Percentiles rank a stretch among this genome's conserved stretches.
Conservation (phyloP, 2,797 vertebrate genomes). For the Harpia harpyja region DNA sequence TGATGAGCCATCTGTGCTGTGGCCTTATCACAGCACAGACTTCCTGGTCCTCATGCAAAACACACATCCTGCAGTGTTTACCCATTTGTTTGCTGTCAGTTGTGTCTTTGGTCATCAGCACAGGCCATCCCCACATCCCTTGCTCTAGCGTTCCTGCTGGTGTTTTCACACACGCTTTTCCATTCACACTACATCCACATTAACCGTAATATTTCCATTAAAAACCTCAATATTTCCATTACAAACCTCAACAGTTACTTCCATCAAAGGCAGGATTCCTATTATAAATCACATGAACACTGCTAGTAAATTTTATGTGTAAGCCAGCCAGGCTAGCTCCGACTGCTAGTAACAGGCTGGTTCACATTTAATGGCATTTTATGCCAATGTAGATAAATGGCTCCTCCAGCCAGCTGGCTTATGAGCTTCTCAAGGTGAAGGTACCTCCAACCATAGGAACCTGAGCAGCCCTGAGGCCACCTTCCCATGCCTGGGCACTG, state of each 20-base stretch:
- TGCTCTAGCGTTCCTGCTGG: background rate
- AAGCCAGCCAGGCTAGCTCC: background rate
- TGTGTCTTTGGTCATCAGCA: background rate
- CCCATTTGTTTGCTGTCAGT: background rate
- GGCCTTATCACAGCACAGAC: conserved; percentile 28
- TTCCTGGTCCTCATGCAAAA: background rate
- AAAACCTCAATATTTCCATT: background rate
- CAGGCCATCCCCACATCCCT: background rate
- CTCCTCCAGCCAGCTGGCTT: background rate
- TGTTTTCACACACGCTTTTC: background rate
- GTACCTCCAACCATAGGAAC: background rate
- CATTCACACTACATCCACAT: background rate
- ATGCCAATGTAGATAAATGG: background rate
- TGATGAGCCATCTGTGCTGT: conserved; percentile 16
- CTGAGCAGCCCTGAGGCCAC: background rate
- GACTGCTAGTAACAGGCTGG: background rate
- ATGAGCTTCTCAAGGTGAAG: background rate
- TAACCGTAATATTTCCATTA: background rate
- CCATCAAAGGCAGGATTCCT: background rate
- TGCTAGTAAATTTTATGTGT: background rate
- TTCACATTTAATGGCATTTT: background rate
- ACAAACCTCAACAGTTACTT: background rate
- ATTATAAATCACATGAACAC: background rate
- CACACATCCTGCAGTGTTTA: background rate
- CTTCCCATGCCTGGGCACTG: background rate